Evolutionary conservation across 2,113 vertebrate genomes (phyloP).

Genomic region (Helogale parvula): DNA sequence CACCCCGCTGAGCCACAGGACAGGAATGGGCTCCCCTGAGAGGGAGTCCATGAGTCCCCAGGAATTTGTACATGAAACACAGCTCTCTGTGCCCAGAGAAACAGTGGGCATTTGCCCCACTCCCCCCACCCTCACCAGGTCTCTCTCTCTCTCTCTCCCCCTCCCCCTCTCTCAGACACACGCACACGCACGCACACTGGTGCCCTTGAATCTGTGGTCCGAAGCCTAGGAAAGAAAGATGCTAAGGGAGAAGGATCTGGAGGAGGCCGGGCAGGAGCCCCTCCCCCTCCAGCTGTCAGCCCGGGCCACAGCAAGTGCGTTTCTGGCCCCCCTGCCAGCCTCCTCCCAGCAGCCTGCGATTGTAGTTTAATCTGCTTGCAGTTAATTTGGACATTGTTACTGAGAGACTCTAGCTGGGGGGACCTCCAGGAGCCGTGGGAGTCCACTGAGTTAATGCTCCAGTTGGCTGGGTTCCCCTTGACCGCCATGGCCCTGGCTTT

Average conservation of each 20-base stretch:
- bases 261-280: background rate
- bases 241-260: background rate
- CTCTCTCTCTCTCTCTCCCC: background rate
- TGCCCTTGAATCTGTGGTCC: background rate
- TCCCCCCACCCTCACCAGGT: background rate
- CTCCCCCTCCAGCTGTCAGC: accelerated
- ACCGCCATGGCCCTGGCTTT: constrained; percentile 34
- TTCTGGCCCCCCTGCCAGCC: background rate
- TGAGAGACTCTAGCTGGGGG: background rate
- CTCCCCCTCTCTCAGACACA: background rate
- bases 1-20: background rate
- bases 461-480: constrained; percentile 43
- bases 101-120: background rate
- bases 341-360: constrained; percentile 44
- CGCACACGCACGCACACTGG: background rate
- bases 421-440: background rate
- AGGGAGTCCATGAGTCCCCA: background rate
- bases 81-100: background rate
- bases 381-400: constrained; percentile 54
- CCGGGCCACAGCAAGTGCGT: background rate
- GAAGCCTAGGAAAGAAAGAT: background rate
- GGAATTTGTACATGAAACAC: background rate
- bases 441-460: constrained; percentile 36
- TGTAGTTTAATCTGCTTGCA: constrained; percentile 57
- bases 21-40: background rate